A percentile compares a stretch with the other conserved stretches of the same genome.
phyloP scores from a whole-genome alignment of 1,140 invertebrate species.

The Dysdera silvatica region DNA sequence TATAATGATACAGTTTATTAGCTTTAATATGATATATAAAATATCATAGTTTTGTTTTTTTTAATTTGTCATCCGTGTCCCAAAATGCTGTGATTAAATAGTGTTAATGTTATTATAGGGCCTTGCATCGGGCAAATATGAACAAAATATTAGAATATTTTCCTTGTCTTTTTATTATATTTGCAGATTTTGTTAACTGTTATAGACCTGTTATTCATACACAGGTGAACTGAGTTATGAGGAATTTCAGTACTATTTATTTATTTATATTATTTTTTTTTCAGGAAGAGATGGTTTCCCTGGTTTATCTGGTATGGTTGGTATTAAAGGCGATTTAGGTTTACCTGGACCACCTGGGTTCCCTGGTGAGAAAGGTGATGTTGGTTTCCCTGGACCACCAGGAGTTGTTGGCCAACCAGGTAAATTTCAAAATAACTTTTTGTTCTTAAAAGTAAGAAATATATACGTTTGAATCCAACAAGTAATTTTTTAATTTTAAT shows the following conservation, averaged over 20 bases:
- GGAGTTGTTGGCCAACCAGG: conserved; percentile 43
- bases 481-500: background rate
- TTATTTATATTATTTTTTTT: background rate
- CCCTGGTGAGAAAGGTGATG: conserved; percentile 32
- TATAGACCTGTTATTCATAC: background rate
- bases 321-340: conserved; percentile 32
- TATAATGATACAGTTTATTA: too few species aligned
- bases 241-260: background rate
- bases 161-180: too few species aligned
- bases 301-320: conserved; percentile 35
- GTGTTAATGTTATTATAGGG: too few species aligned
- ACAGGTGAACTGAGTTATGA: background rate
- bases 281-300: conserved; percentile 34
- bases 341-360: conserved; percentile 29
- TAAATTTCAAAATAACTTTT: background rate
- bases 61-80: too few species aligned
- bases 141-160: too few species aligned
- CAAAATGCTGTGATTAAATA: too few species aligned
- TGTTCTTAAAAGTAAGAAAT: background rate
- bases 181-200: too few species aligned
- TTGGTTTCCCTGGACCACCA: conserved; percentile 39
- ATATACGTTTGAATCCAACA: background rate
- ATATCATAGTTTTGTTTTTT: too few species aligned
- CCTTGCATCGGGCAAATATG: too few species aligned
- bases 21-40: too few species aligned